phyloP scores from a whole-genome alignment of 2,113 vertebrate genomes.

The Conger conger region DNA sequence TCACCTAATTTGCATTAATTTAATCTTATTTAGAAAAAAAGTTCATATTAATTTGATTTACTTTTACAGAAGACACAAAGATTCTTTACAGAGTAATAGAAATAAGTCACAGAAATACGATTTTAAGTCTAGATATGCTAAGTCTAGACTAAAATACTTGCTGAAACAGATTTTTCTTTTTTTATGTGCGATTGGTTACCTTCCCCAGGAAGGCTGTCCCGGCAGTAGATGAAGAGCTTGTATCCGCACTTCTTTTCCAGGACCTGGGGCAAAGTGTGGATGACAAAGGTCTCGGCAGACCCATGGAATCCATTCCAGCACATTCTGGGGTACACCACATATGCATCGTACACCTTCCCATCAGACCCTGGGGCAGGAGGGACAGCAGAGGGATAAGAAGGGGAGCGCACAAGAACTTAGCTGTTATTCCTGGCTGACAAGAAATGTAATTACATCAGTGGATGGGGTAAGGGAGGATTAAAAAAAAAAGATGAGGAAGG shows the following conservation, averaged over 20 bases:
- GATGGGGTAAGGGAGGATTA: neutral
- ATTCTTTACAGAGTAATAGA: too few species aligned
- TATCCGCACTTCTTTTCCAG: constrained; percentile 85
- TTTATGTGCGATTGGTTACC: constrained; percentile 65
- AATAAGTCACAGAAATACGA: too few species aligned
- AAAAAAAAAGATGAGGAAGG: neutral
- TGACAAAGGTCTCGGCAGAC: constrained; percentile 70
- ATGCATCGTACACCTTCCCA: constrained; percentile 88
- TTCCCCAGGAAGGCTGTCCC: constrained; percentile 81
- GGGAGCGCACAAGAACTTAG: neutral
- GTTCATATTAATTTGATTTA: too few species aligned
- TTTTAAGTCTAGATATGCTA: too few species aligned
- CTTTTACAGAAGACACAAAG: too few species aligned
- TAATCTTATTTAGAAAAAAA: too few species aligned
- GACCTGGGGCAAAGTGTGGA: constrained; percentile 75
- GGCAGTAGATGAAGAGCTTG: constrained; percentile 82
- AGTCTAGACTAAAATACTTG: too few species aligned
- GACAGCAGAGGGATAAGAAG: neutral
- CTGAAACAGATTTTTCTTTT: too few species aligned
- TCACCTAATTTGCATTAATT: too few species aligned
- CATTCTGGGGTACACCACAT: constrained; percentile 79
- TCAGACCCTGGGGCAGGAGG: constrained; percentile 70
- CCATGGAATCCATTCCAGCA: constrained; percentile 42
- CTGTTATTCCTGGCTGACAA: neutral
- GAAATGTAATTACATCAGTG: neutral